Evolutionary conservation across 2,797 vertebrate genomes (phyloP).

Genomic region (Meriones psammophilus): DNA sequence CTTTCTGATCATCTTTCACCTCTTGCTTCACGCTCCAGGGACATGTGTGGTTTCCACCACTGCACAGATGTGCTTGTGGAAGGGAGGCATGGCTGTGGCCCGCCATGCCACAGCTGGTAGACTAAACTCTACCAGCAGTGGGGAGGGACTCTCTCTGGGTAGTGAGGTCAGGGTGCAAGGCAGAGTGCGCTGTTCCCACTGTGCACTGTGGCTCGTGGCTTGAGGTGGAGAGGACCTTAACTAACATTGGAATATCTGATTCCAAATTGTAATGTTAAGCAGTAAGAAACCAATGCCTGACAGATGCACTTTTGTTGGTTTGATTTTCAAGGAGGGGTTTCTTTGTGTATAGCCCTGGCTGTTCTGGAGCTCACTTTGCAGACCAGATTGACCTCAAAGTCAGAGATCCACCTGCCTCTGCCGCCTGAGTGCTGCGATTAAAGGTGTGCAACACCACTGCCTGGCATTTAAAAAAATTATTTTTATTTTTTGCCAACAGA

Average conservation of each 20-base stretch:
- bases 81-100: neutral
- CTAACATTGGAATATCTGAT: neutral
- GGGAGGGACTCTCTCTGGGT: neutral
- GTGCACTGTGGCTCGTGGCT: neutral
- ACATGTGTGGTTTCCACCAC: conserved; percentile 77
- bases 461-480: neutral
- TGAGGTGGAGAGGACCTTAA: neutral
- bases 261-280: conserved; percentile 23
- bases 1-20: conserved; percentile 76
- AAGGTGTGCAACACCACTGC: neutral
- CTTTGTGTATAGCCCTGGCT: neutral
- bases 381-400: neutral
- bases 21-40: conserved; percentile 74
- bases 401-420: neutral
- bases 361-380: neutral
- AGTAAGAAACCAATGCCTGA: neutral
- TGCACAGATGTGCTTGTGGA: conserved; percentile 78
- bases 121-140: conserved; percentile 3
- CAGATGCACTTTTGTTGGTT: too few species aligned
- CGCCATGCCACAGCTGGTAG: conserved; percentile 6
- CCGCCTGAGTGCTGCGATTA: neutral
- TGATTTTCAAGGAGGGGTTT: neutral
- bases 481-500: neutral
- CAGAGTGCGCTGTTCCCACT: neutral
- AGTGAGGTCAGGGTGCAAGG: conserved; percentile 1